Conservation (phyloP, 2,113 vertebrate genomes). For the Anser brachyrhynchus region DNA sequence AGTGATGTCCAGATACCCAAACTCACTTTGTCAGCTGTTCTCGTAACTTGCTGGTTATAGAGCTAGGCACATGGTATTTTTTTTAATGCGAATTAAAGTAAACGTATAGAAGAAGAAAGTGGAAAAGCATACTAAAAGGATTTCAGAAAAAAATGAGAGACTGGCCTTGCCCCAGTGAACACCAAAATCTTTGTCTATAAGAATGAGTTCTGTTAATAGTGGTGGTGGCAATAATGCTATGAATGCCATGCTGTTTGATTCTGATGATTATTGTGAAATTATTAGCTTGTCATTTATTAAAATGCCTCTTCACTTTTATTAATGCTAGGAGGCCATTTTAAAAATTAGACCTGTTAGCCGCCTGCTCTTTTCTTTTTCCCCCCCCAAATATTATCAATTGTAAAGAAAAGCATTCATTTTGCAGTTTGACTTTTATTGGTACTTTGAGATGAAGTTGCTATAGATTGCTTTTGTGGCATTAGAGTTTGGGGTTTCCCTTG, state of each 20-base stretch:
- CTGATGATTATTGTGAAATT: neutral
- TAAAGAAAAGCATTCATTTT: neutral
- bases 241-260: neutral
- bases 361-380: too few species aligned
- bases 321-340: neutral
- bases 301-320: neutral
- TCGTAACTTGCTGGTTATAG: neutral
- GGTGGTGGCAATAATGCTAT: neutral
- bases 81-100: neutral
- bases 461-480: neutral
- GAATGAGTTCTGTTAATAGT: neutral
- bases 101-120: neutral
- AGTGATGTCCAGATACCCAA: neutral
- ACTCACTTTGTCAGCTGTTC: neutral
- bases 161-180: neutral
- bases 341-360: neutral
- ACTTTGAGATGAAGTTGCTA: neutral
- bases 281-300: neutral
- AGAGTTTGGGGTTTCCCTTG: neutral
- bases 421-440: neutral
- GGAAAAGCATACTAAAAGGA: neutral
- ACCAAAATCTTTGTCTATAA: neutral
- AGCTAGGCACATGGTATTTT: neutral
- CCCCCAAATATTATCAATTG: neutral
- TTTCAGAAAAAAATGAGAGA: neutral